Evolutionary conservation across 1,140 invertebrate genomes (phyloP), one percentile per base, ranked within the genome.

Genomic region (Bacillus rossius): DNA sequence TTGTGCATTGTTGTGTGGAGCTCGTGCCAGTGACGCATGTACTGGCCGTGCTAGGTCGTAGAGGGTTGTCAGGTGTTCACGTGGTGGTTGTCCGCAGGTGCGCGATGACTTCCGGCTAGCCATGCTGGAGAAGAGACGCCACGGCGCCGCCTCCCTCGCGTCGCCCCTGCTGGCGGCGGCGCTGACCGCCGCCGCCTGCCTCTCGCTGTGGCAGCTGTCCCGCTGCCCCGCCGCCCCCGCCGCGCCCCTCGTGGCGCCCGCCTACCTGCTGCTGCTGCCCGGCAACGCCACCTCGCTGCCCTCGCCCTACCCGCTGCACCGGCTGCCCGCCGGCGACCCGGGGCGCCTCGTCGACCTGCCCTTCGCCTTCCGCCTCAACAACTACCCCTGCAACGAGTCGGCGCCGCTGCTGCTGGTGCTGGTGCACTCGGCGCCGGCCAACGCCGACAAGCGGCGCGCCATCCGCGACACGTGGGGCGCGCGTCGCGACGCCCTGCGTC

Each of bases 401-500:
- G 75, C 66, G 22, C 78, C 77, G 8, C 65, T 83, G 20, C 61
- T 87, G 25, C 63, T 89, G 8, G 78, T 87, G 20, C 65, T 89
- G 41, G 75, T 91, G 2, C 84, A 89, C 63, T 86, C 86, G 1
- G 81, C 84, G 2, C 85, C 86, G 0, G 61, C 62, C 10, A 86
- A 91, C 69, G 74, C 73, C 22, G 71, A 73, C 0, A 84, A 85
- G 63, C 75, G 88, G 10, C 67, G 75, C 7, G 65, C 80, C 0
- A 84, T 91, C 19, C 71, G 88, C 2, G 73, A 79, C 37, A 89
- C 87, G 0, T 91, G 88, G 88, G 88, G 67, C 0, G 79, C 3
- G 69, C 69, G 57, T 64, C 71, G 14, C 50, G 68, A 60, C 10
- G 69, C 65, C 38, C 60, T 81, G 1, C 73, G 78, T 57, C 62